Evolutionary conservation across 2,797 vertebrate genomes (phyloP), one percentile per base, ranked within the genome.

Genomic region (Agapornis canus): DNA sequence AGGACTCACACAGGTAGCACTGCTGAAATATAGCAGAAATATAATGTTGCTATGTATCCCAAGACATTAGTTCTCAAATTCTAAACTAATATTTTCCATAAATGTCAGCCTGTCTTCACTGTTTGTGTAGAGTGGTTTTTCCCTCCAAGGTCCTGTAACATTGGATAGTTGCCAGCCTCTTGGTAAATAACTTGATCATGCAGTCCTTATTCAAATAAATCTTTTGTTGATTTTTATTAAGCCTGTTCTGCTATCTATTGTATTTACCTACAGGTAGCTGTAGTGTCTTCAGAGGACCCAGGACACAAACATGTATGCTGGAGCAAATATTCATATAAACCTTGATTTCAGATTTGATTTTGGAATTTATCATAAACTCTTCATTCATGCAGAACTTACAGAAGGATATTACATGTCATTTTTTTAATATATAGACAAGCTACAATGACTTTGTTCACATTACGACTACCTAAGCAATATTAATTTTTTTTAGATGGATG

Each of bases 121-220:
- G 48, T 73, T 79, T 72, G 35, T 26, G 2, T 43, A 60, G 27
- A 78, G 25, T 66, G 25, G 68, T 84, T 42, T 76, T 82, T 76
- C 31, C 8, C 52, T 70, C n/a, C 39, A 40, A 81, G 63, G 39
- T 86, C n/a, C 32, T n/a, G 31, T 88, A 89, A 64, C 26, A 32
- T 86, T 80, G 82, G 63, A 77, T 49, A 60, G 9, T 66, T 93
- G 35, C 56, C 83, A 93, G 29, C 6, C 31, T 86, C 20, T 26
- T 43, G 49, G 70, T 66, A 79, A 95, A 93, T 81, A 86, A 82
- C 27, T 29, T 84, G 66, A 86, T 89, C 59, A 26, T 60, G n/a
- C 6, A 66, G 37, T 57, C 75, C 48, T 89, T 90, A 80, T 73
- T 84, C 68, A 95, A 90, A 86, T 31, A 95, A 88, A 90, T 77